Evolutionary conservation across 2,113 vertebrate species (phyloP).

Genomic region (human): DNA sequence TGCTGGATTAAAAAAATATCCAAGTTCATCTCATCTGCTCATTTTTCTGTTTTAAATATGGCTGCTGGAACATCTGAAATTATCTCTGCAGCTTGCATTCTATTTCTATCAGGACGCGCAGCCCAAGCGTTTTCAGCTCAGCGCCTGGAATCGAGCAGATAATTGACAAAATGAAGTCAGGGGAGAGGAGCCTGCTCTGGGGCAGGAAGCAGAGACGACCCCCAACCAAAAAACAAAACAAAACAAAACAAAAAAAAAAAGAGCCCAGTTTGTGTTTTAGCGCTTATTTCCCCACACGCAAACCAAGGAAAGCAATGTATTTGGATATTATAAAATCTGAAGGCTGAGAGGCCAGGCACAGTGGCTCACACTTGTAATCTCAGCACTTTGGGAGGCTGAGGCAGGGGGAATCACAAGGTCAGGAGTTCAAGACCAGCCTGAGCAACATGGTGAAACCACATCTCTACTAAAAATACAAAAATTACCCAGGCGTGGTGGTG

Average conservation of each 20-base stretch:
- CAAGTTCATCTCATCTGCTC: not conserved
- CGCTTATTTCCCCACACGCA: not conserved
- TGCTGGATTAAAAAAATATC: not conserved
- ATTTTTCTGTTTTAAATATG: not conserved
- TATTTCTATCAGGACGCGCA: not conserved
- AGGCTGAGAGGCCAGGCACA: not conserved
- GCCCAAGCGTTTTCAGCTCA: not conserved
- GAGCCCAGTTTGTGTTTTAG: not conserved
- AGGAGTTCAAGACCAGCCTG: no score
- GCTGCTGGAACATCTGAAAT: not conserved
- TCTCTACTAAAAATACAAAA: no score
- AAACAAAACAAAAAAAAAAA: not conserved
- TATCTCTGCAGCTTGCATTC: not conserved
- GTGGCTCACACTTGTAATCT: no score
- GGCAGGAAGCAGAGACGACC: not conserved
- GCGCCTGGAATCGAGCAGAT: not conserved
- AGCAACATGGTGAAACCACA: no score
- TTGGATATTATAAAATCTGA: not conserved
- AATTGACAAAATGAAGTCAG: not conserved
- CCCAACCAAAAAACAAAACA: not conserved
- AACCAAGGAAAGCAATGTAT: not conserved
- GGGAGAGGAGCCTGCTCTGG: not conserved
- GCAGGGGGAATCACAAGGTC: no score
- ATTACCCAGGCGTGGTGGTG: no score
- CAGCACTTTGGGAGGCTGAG: no score